Evolutionary conservation across 92 coral and sea anemone species (phyloP).

Genomic region (Porites evermanni): DNA sequence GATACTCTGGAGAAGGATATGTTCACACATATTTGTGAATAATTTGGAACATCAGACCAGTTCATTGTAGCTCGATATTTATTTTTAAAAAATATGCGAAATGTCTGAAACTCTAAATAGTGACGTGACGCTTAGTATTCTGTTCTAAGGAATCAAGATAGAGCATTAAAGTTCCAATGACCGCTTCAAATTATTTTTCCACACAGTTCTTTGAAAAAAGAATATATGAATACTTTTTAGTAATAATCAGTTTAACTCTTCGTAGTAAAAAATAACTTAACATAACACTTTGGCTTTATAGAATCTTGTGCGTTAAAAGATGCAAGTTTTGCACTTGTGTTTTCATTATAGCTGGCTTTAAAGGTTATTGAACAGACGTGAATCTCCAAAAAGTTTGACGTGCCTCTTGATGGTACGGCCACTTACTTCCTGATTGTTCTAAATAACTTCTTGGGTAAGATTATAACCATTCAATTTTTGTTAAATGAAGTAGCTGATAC

Average conservation of each 20-base stretch:
- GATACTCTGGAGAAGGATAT: not conserved
- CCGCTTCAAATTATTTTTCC: not conserved
- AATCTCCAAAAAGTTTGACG: too few relatives aligned
- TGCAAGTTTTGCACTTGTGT: too few relatives aligned
- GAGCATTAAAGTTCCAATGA: not conserved
- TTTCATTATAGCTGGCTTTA: too few relatives aligned
- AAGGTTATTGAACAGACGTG: too few relatives aligned
- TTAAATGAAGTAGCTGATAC: not conserved
- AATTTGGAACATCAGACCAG: not conserved
- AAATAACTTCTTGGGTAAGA: too few relatives aligned
- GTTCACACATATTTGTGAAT: not conserved
- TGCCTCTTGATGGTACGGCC: too few relatives aligned
- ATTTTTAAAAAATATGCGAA: slow-evolving; percentile 2
- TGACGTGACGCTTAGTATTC: not conserved
- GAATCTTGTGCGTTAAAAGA: too few relatives aligned
- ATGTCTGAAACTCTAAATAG: not conserved
- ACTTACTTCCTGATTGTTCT: too few relatives aligned
- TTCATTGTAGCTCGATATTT: not conserved
- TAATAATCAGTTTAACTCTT: too few relatives aligned
- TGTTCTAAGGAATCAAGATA: not conserved
- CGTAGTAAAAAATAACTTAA: too few relatives aligned
- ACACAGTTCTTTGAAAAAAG: not conserved
- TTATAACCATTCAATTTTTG: not conserved
- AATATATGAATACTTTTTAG: not conserved
- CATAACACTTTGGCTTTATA: too few relatives aligned